phyloP scores from a whole-genome alignment of 2,888 invertebrate genomes.

The Apamea epomidion region DNA sequence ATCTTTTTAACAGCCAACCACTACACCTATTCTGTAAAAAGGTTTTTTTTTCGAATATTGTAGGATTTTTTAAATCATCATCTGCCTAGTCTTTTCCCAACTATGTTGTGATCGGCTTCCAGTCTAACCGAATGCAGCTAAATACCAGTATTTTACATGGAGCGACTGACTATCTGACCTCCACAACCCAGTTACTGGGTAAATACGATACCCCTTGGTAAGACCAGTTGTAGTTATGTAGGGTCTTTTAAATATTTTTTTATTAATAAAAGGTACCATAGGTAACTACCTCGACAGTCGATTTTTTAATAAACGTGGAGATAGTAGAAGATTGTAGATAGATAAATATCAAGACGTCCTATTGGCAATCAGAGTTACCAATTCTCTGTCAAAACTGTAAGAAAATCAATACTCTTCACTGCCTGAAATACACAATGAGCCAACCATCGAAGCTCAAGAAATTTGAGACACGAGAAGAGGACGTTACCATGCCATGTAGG shows the following conservation, averaged over 20 bases:
- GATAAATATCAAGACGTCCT: neutral
- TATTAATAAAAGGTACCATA: neutral
- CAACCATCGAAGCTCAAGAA: neutral
- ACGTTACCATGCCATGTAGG: neutral
- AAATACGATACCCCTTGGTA: too few relatives aligned
- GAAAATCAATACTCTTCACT: neutral
- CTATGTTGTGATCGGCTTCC: too few relatives aligned
- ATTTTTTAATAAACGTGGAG: too few relatives aligned
- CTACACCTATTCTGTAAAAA: neutral
- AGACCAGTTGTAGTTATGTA: too few relatives aligned
- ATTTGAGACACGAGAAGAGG: neutral
- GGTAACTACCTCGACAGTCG: neutral
- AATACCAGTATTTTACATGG: too few relatives aligned
- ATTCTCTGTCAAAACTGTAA: neutral
- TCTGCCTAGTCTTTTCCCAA: too few relatives aligned
- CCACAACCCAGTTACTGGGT: too few relatives aligned
- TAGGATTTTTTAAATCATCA: neutral
- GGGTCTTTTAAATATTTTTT: too few relatives aligned
- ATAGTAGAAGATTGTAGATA: neutral
- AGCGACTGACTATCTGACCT: too few relatives aligned
- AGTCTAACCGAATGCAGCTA: too few relatives aligned
- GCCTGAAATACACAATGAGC: neutral
- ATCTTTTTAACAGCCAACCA: neutral
- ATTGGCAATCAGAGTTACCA: neutral
- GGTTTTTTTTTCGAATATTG: neutral